Conservation (phyloP, 2,113 vertebrate genomes). For the Phaethornis superciliosus region DNA sequence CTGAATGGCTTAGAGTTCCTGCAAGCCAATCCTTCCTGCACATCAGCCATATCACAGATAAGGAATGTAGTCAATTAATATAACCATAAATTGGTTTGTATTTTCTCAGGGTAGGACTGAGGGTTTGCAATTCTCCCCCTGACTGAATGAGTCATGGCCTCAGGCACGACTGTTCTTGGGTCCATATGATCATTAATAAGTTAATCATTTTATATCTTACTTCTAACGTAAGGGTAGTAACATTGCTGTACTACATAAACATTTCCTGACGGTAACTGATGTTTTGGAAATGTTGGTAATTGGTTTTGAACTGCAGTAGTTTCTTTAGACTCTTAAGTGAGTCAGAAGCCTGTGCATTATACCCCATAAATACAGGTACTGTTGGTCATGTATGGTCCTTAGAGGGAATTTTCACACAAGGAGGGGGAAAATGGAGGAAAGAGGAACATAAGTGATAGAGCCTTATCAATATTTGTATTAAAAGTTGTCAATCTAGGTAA, state of each 20-base stretch:
- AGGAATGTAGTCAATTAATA: background rate
- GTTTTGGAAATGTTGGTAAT: background rate
- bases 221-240: background rate
- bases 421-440: background rate
- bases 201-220: background rate
- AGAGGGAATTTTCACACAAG: background rate
- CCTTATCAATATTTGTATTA: background rate
- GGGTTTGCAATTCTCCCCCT: background rate
- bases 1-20: background rate
- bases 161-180: background rate
- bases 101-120: background rate
- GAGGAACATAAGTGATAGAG: background rate
- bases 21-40: background rate
- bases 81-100: background rate
- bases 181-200: background rate
- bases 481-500: background rate
- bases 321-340: background rate
- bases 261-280: background rate
- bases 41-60: background rate
- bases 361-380: background rate
- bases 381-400: background rate
- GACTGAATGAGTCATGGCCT: background rate
- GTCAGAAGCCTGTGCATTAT: background rate
- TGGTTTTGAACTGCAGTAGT: background rate
- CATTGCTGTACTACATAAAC: background rate